These are phyloP conservation scores for Chromis chromis DNA, from an alignment of 2,797 vertebrate genomes.

Conservation along the genomic window DNA sequence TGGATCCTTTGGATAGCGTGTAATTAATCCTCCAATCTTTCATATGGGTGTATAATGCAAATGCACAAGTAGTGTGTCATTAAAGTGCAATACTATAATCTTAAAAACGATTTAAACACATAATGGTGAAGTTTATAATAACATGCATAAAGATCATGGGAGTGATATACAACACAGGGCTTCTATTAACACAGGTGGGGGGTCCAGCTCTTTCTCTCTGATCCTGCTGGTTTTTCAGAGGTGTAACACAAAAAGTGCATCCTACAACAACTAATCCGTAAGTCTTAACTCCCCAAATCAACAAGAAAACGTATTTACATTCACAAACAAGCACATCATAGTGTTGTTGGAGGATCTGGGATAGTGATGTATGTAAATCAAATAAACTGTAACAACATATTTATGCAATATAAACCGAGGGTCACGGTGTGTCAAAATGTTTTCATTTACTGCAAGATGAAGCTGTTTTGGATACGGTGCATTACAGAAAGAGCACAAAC, in stretches of 20 bases:
- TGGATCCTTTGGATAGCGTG: conserved; percentile 6
- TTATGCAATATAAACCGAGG: conserved; percentile 1
- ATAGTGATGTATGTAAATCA: conserved; percentile 13
- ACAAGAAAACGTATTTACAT: not conserved
- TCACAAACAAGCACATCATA: not conserved
- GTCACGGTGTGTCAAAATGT: conserved; percentile 1
- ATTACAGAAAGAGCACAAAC: conserved; percentile 11
- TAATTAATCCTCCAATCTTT: conserved; percentile 14
- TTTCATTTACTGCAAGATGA: conserved; percentile 14
- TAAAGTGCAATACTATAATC: not conserved
- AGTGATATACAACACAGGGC: not conserved
- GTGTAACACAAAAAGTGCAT: not conserved
- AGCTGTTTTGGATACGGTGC: conserved; percentile 6
- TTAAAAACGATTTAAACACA: not conserved
- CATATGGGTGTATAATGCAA: not conserved
- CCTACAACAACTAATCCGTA: not conserved
- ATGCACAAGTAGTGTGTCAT: not conserved
- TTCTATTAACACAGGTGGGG: not conserved
- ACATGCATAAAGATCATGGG: not conserved
- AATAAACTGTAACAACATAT: not conserved
- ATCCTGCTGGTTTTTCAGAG: not conserved
- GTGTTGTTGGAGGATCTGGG: not conserved
- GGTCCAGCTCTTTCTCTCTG: not conserved
- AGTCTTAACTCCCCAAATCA: not conserved
- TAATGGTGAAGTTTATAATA: not conserved